Conservation (phyloP, 2,888 invertebrate species). For the Trypoxylon attenuatum region DNA sequence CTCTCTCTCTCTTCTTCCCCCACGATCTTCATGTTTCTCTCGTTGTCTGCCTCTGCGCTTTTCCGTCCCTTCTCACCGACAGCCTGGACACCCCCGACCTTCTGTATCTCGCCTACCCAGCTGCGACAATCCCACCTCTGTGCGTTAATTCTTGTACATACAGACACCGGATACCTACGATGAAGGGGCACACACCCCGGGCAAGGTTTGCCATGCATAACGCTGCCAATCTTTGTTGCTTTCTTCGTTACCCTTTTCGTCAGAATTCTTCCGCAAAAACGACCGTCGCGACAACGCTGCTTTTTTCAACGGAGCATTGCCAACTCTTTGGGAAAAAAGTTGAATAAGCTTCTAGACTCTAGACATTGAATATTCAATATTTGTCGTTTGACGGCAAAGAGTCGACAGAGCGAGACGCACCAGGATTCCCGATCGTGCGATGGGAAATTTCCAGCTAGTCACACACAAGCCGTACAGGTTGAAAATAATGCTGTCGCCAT, state of each 20-base stretch:
- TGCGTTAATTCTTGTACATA: constrained; percentile 67
- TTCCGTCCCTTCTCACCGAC: constrained; percentile 40
- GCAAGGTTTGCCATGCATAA: constrained; percentile 67
- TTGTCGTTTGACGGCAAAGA: too few species aligned
- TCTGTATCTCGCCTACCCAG: constrained; percentile 67
- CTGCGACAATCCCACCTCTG: constrained; percentile 70
- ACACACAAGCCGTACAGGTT: too few species aligned
- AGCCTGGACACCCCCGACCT: constrained; percentile 55
- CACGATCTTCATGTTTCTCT: constrained; percentile 15
- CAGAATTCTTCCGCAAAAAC: constrained; percentile 23
- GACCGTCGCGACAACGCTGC: too few species aligned
- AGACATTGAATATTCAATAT: too few species aligned
- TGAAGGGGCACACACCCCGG: constrained; percentile 53
- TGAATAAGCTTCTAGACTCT: too few species aligned
- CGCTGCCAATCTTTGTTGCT: constrained; percentile 56
- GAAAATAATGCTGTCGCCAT: too few species aligned
- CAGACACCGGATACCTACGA: constrained; percentile 59
- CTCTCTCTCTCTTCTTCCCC: neutral
- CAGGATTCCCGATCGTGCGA: too few species aligned
- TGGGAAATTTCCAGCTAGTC: too few species aligned
- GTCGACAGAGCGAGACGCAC: too few species aligned
- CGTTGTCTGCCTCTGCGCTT: constrained; percentile 17
- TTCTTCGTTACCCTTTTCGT: constrained; percentile 19
- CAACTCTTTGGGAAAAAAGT: too few species aligned
- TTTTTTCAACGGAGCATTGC: too few species aligned